Evolutionary conservation across 1,140 invertebrate genomes (phyloP).

Genomic region (Bursaphelenchus mucronatus): DNA sequence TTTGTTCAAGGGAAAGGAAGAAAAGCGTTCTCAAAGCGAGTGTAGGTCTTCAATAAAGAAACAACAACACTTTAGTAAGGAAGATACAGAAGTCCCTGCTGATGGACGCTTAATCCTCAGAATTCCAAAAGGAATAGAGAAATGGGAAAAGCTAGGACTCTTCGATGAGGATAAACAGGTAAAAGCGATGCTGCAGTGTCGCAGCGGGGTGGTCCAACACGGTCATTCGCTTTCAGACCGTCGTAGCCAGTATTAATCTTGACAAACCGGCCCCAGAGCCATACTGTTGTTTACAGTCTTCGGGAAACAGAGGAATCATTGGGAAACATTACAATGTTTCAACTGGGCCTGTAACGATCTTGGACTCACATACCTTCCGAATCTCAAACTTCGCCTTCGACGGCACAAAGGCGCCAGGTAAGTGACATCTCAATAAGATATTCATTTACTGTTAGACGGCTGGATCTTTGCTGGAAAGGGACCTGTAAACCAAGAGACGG

Average conservation of each 20-base stretch:
- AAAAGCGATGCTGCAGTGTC: not conserved
- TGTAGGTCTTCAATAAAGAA: constrained; percentile 12
- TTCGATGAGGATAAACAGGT: constrained; percentile 6
- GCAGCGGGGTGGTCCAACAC: not conserved
- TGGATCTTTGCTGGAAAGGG: constrained; percentile 19
- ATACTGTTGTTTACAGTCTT: constrained; percentile 16
- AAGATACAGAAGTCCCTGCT: not conserved
- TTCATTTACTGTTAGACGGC: constrained; percentile 3
- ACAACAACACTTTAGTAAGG: constrained; percentile 3
- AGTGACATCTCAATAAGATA: not conserved
- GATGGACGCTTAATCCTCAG: not conserved
- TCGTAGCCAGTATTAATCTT: constrained; percentile 3
- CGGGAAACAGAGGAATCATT: constrained; percentile 9
- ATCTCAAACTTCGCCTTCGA: constrained; percentile 4
- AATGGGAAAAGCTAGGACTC: not conserved
- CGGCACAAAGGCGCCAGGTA: constrained; percentile 16
- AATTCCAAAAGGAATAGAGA: not conserved
- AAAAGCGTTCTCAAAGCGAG: not conserved
- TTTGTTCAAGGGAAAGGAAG: constrained; percentile 10
- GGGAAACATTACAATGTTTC: constrained; percentile 17
- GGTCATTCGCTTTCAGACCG: constrained; percentile 1
- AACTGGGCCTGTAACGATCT: constrained; percentile 10
- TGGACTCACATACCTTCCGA: constrained; percentile 12
- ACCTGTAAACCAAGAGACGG: constrained; percentile 10
- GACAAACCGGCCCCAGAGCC: constrained; percentile 8